Conservation (phyloP, 2,888 invertebrate genomes). For the Rhamnusium bicolor region DNA sequence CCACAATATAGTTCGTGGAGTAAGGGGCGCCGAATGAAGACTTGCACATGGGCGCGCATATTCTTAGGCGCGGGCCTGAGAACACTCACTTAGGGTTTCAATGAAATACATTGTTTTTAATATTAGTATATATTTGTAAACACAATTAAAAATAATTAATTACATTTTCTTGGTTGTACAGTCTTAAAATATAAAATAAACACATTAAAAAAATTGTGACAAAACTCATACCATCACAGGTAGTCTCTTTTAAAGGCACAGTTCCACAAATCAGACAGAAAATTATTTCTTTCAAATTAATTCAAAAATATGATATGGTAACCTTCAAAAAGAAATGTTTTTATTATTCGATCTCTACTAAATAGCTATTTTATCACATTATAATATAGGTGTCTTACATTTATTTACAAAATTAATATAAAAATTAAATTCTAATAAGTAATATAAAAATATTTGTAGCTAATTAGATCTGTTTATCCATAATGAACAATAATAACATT, state of each 20-base stretch:
- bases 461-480: constrained; percentile 42
- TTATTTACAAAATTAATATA: constrained; percentile 46
- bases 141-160: constrained; percentile 32
- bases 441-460: constrained; percentile 41
- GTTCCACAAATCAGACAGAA: neutral
- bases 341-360: constrained; percentile 15
- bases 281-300: constrained; percentile 9
- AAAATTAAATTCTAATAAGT: constrained; percentile 39
- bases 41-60: no score
- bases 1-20: no score
- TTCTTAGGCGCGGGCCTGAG: no score
- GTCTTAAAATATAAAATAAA: constrained; percentile 39
- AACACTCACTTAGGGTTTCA: no score
- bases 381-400: constrained; percentile 30
- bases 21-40: no score
- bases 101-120: neutral
- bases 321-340: constrained; percentile 27
- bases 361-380: constrained; percentile 41
- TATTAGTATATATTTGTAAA: constrained; percentile 25
- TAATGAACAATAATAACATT: constrained; percentile 32
- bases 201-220: constrained; percentile 32
- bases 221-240: neutral
- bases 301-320: constrained; percentile 18
- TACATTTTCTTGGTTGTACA: constrained; percentile 33
- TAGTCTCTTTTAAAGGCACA: constrained; percentile 36